A percentile compares a stretch with the other conserved stretches of the same genome.
Conservation (phyloP, 2,888 invertebrate species). For the Pemphredon lugubris region DNA sequence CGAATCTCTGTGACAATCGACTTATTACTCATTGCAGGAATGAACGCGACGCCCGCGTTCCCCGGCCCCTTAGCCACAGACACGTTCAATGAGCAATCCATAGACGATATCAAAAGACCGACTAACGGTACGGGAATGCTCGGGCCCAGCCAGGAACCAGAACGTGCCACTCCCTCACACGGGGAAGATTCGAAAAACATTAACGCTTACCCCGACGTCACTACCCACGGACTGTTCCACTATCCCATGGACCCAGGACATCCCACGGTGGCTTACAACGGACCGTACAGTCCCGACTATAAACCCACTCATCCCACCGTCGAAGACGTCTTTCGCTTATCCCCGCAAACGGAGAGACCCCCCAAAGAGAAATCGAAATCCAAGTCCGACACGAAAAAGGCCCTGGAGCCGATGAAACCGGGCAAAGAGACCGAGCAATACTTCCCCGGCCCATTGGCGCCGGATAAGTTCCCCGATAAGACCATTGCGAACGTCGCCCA, state of each 20-base stretch:
- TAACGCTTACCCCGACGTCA: slow-evolving; percentile 41
- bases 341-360: slow-evolving; percentile 62
- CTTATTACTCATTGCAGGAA: slow-evolving; percentile 79
- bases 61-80: slow-evolving; percentile 71
- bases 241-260: slow-evolving; percentile 78
- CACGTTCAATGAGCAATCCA: slow-evolving; percentile 62
- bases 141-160: slow-evolving; percentile 63
- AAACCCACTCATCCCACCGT: slow-evolving; percentile 73
- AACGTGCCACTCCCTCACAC: slow-evolving; percentile 48
- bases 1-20: slow-evolving; percentile 68
- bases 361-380: slow-evolving; percentile 67
- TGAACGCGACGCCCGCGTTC: slow-evolving; percentile 73
- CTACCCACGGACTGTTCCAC: slow-evolving; percentile 65
- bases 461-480: slow-evolving; percentile 71
- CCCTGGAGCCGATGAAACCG: slow-evolving; percentile 70
- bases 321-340: slow-evolving; percentile 76
- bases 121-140: slow-evolving; percentile 68
- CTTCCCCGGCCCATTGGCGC: slow-evolving; percentile 75
- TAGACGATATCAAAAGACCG: slow-evolving; percentile 65
- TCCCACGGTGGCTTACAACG: slow-evolving; percentile 78
- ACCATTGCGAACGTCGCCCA: slow-evolving; percentile 8
- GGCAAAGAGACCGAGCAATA: slow-evolving; percentile 72
- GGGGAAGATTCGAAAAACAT: slow-evolving; percentile 51
- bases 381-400: slow-evolving; percentile 75
- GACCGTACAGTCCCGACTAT: slow-evolving; percentile 81